phyloP scores from a whole-genome alignment of 1,140 invertebrate genomes.

The Drosophila mojavensis region DNA sequence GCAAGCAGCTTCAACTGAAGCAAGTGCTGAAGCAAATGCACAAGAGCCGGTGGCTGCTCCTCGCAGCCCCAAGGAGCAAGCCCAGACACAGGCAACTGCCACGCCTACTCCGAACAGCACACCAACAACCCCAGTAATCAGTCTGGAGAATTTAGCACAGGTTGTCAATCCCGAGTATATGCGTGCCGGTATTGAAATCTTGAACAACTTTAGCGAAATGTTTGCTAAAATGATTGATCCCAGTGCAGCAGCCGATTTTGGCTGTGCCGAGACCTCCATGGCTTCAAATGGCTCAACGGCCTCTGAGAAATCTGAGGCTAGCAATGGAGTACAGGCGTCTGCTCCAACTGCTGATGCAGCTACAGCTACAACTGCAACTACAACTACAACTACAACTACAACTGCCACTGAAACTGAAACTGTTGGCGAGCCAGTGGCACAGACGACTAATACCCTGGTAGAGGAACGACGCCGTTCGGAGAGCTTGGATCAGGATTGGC shows the following conservation, averaged over 20 bases:
- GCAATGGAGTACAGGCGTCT: neutral
- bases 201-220: conserved; percentile 81
- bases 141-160: conserved; percentile 62
- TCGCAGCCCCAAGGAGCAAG: conserved; percentile 34
- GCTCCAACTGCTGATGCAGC: neutral
- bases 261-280: conserved; percentile 34
- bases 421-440: conserved; percentile 1
- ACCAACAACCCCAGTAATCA: conserved; percentile 62
- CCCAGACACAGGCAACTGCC: conserved; percentile 8
- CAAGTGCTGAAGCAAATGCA: conserved; percentile 3
- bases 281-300: conserved; percentile 11
- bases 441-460: neutral
- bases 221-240: conserved; percentile 82
- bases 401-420: conserved; percentile 8
- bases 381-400: neutral
- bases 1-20: conserved; percentile 7
- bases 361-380: conserved; percentile 4
- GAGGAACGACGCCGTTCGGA: conserved; percentile 52
- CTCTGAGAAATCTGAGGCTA: conserved; percentile 24
- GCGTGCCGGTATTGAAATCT: conserved; percentile 74
- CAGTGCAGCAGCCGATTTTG: conserved; percentile 43
- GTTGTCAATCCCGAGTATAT: conserved; percentile 75
- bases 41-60: conserved; percentile 48
- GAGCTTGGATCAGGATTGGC: conserved; percentile 72
- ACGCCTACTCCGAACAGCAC: conserved; percentile 1